Evolutionary conservation across 2,113 vertebrate species (phyloP).

Genomic region (Electrona antarctica): DNA sequence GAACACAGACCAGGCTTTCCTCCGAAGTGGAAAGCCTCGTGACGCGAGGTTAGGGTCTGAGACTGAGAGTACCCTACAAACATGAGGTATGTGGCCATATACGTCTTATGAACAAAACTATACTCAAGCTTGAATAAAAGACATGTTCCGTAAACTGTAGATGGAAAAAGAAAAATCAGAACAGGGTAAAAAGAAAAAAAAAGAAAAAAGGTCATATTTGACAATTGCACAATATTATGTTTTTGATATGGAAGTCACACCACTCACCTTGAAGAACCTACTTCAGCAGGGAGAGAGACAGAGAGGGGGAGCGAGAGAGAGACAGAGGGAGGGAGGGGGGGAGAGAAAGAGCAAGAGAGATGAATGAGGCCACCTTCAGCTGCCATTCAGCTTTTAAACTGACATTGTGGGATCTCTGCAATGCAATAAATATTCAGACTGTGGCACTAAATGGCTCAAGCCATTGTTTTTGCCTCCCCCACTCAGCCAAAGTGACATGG

Average conservation of each 20-base stretch:
- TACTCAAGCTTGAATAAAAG: slow-evolving; percentile 21
- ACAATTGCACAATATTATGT: slow-evolving; percentile 50
- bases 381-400: not conserved
- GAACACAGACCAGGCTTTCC: too few relatives aligned
- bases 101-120: not conserved
- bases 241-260: slow-evolving; percentile 3
- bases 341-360: not conserved
- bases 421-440: slow-evolving; percentile 1
- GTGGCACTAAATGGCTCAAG: slow-evolving; percentile 7
- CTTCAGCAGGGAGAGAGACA: not conserved
- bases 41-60: slow-evolving; percentile 19
- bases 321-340: not conserved
- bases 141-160: slow-evolving; percentile 49
- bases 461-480: not conserved
- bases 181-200: slow-evolving; percentile 42
- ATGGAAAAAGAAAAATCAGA: slow-evolving; percentile 22
- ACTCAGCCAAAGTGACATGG: not conserved
- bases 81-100: slow-evolving; percentile 42
- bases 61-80: slow-evolving; percentile 44
- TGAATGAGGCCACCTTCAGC: not conserved
- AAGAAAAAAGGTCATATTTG: slow-evolving; percentile 29
- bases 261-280: not conserved
- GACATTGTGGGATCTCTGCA: slow-evolving; percentile 20
- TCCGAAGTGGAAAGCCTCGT: too few relatives aligned
- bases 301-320: not conserved